These are phyloP conservation scores for Procambarus clarkii DNA, from an alignment of 1,140 invertebrate species.

Conservation along the genomic window DNA sequence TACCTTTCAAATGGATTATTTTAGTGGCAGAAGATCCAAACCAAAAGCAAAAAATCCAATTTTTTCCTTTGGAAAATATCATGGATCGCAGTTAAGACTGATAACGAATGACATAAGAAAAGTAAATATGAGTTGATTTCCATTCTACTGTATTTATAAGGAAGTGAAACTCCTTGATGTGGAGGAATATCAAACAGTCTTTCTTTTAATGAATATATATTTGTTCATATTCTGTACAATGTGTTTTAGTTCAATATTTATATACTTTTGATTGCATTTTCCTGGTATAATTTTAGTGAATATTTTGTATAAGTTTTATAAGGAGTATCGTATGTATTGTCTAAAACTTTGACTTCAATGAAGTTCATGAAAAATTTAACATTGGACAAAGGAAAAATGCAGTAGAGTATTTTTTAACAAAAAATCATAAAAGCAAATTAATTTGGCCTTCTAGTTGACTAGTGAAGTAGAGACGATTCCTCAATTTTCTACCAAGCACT, in stretches of 20 bases:
- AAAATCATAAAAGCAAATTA: background rate
- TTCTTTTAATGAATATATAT: background rate
- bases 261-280: background rate
- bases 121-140: too few species aligned
- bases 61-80: background rate
- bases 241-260: background rate
- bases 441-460: constrained; percentile 20
- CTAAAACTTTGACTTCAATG: constrained; percentile 4
- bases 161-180: background rate
- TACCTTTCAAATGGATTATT: constrained; percentile 17
- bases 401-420: constrained; percentile 9
- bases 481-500: constrained; percentile 29
- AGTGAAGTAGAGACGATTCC: constrained; percentile 3
- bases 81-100: background rate
- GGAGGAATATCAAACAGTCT: background rate
- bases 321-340: background rate
- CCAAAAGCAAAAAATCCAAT: too few species aligned
- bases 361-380: constrained; percentile 3
- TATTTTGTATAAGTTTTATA: background rate
- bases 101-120: too few species aligned
- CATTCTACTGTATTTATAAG: background rate
- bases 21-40: constrained; percentile 13
- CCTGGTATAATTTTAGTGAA: background rate
- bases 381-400: background rate
- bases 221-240: background rate